Percentiles rank a stretch among this genome's conserved stretches.
Conservation (phyloP, 2,113 vertebrate species). For the Cettia cetti region DNA sequence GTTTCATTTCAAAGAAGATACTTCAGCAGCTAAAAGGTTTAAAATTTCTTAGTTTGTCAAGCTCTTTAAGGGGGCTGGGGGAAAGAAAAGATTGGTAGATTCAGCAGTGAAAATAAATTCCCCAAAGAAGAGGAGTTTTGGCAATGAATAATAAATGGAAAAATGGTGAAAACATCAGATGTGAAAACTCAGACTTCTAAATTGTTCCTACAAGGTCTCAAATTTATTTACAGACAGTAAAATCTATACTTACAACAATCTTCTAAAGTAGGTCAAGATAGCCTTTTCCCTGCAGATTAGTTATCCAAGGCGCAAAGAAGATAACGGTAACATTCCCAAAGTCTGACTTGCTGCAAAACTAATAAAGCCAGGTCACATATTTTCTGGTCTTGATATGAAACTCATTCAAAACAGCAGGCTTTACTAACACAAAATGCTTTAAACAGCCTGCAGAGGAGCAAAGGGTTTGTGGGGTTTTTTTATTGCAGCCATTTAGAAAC, state of each 20-base stretch:
- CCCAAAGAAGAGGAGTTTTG: not conserved
- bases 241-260: not conserved
- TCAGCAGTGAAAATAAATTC: not conserved
- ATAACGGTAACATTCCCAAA: not conserved
- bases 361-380: not conserved
- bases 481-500: not conserved
- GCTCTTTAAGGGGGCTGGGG: not conserved
- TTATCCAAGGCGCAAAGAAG: not conserved
- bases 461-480: not conserved
- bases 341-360: not conserved
- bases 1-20: conserved; percentile 13
- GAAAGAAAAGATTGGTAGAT: not conserved
- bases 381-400: not conserved
- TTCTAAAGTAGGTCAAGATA: not conserved
- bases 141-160: not conserved
- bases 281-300: not conserved
- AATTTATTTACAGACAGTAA: not conserved
- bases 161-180: not conserved
- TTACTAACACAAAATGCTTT: not conserved
- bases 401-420: not conserved
- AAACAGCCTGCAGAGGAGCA: not conserved
- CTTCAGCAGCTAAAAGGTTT: conserved; percentile 1
- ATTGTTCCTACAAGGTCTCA: not conserved
- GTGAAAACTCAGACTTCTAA: not conserved
- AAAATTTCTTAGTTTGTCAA: not conserved